Evolutionary conservation across 2,797 vertebrate species (phyloP).

Genomic region (Gallinago stenura): DNA sequence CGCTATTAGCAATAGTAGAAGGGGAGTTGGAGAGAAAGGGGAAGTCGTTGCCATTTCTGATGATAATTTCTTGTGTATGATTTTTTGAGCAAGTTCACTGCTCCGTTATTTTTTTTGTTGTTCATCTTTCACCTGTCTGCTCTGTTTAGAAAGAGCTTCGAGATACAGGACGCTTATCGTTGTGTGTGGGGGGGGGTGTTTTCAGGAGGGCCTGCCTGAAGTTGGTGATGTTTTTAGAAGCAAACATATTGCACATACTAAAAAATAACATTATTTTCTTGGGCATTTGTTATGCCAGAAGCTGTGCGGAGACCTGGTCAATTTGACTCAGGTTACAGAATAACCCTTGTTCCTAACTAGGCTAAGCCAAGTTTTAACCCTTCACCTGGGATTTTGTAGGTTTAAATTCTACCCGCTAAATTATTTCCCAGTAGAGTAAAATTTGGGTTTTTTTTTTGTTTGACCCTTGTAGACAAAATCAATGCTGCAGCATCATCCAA

Average conservation of each 20-base stretch:
- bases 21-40: neutral
- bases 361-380: neutral
- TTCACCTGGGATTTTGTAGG: neutral
- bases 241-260: neutral
- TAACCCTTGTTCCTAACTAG: neutral
- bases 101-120: neutral
- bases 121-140: neutral
- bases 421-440: neutral
- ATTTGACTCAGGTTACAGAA: neutral
- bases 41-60: neutral
- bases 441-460: neutral
- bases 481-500: neutral
- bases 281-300: neutral
- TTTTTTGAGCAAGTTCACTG: neutral
- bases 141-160: neutral
- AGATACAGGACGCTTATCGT: neutral
- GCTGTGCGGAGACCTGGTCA: neutral
- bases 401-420: neutral
- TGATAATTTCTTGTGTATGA: neutral
- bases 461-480: neutral
- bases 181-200: neutral
- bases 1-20: neutral
- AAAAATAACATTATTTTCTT: neutral
- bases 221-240: neutral
- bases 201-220: neutral